These are phyloP conservation scores for Anguilla marmorata DNA, from an alignment of 2,797 vertebrate species.

Conservation along the genomic window DNA sequence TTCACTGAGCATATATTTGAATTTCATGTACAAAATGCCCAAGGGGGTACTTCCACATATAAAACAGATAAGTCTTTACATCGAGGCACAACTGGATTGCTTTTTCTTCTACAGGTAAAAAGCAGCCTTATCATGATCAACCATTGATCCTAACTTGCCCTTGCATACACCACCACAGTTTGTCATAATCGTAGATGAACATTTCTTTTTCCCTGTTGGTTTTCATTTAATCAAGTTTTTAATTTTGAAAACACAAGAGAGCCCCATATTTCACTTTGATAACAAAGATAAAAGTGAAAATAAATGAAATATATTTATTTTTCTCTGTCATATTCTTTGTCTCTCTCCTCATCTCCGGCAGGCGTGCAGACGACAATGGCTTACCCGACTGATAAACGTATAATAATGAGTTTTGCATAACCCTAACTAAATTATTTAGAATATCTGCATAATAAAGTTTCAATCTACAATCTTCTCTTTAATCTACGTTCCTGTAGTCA, in stretches of 20 bases:
- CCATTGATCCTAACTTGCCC: background rate
- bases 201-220: background rate
- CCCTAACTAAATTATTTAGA: background rate
- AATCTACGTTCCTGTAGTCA: background rate
- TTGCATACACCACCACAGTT: background rate
- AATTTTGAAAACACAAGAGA: background rate
- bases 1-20: background rate
- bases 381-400: background rate
- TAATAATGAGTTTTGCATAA: background rate
- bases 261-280: background rate
- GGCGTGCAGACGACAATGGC: background rate
- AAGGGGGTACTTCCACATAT: background rate
- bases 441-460: background rate
- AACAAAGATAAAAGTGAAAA: background rate
- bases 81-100: background rate
- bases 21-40: background rate
- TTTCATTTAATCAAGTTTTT: background rate
- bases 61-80: background rate
- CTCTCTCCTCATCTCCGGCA: background rate
- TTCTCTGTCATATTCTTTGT: background rate
- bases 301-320: background rate
- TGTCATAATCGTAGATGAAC: background rate
- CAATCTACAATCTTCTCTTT: background rate
- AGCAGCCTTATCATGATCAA: background rate
- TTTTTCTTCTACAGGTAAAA: background rate